A percentile compares a stretch with the other conserved stretches of the same genome.
These are phyloP conservation scores for Drosophila greeni DNA, from an alignment of 2,888 invertebrate genomes.

Conservation along the genomic window DNA sequence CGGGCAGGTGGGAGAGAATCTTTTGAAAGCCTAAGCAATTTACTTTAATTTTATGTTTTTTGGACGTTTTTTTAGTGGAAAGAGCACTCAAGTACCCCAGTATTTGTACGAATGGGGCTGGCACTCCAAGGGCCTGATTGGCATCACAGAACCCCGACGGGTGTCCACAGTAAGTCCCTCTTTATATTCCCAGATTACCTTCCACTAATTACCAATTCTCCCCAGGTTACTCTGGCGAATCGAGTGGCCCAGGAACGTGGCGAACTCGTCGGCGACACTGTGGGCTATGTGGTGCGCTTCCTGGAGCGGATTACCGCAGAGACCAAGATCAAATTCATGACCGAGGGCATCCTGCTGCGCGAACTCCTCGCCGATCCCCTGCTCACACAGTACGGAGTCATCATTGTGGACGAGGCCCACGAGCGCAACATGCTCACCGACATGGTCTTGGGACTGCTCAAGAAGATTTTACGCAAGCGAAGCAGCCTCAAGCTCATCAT, in stretches of 20 bases:
- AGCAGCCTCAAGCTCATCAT: constrained; percentile 90
- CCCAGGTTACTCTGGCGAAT: constrained; percentile 86
- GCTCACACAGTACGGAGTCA: constrained; percentile 90
- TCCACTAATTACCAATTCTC: background rate
- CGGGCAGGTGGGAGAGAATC: constrained; percentile 83
- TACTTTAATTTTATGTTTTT: background rate
- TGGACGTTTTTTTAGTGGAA: constrained; percentile 83
- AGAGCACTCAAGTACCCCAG: constrained; percentile 80
- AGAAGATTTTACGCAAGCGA: constrained; percentile 93
- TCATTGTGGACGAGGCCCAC: constrained; percentile 97
- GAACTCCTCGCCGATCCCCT: constrained; percentile 98
- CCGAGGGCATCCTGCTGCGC: constrained; percentile 95
- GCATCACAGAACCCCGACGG: constrained; percentile 94
- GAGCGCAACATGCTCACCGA: constrained; percentile 96
- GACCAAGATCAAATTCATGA: constrained; percentile 93
- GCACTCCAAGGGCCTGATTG: constrained; percentile 88
- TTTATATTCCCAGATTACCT: fast-evolving
- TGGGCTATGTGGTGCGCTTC: constrained; percentile 93
- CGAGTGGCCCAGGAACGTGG: constrained; percentile 94
- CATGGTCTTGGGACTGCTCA: constrained; percentile 93
- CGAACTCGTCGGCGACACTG: constrained; percentile 85
- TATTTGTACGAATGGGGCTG: constrained; percentile 93
- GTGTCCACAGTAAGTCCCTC: constrained; percentile 84
- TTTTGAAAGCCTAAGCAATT: fast-evolving
- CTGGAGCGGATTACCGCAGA: constrained; percentile 82